These are phyloP conservation scores for Oceanodroma leucorhoa DNA, from an alignment of 2,797 vertebrate genomes.

Conservation along the genomic window DNA sequence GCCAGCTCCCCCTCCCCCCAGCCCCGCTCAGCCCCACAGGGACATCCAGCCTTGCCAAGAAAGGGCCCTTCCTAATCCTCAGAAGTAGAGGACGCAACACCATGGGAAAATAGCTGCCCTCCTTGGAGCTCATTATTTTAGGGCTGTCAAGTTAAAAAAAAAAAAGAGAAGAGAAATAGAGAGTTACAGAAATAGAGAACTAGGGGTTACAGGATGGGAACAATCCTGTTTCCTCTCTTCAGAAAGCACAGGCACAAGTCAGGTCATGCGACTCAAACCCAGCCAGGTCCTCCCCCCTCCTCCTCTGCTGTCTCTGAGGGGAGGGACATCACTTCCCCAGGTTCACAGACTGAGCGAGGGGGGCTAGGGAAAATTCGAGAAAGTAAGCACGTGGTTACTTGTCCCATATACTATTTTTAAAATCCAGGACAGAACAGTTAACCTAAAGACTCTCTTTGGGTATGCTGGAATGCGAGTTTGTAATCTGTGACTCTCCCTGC, in stretches of 20 bases:
- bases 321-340: rapidly evolving
- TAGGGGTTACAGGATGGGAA: background rate
- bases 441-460: background rate
- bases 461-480: background rate
- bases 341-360: background rate
- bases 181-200: background rate
- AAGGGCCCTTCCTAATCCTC: background rate
- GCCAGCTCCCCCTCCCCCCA: background rate
- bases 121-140: background rate
- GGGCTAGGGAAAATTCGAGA: background rate
- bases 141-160: background rate
- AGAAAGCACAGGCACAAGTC: background rate
- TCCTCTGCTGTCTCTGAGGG: background rate
- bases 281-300: background rate
- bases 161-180: background rate
- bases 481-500: background rate
- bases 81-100: background rate
- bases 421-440: background rate
- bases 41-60: background rate
- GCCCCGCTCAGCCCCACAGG: background rate
- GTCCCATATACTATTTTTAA: background rate
- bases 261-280: rapidly evolving
- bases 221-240: background rate
- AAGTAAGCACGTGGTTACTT: background rate
- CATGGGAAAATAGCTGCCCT: background rate